Percentiles rank a stretch among this genome's conserved stretches.
These are phyloP conservation scores for Pyrochroa serraticornis DNA, from an alignment of 2,888 invertebrate species.

Conservation along the genomic window DNA sequence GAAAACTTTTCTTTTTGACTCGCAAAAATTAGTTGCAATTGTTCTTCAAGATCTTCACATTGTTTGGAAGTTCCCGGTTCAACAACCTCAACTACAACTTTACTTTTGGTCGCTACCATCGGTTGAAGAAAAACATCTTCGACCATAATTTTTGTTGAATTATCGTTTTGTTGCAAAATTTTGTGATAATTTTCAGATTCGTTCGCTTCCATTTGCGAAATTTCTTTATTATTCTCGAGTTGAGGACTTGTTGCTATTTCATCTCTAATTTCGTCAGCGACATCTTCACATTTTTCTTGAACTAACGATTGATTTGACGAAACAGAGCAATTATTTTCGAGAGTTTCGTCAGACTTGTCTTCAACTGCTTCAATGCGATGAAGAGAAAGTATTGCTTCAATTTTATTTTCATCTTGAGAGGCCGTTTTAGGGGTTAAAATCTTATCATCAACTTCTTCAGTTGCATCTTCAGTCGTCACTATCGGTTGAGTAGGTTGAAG, in stretches of 20 bases:
- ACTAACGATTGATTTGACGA: no score
- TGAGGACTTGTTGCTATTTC: no score
- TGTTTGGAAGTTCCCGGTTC: no score
- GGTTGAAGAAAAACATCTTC: no score
- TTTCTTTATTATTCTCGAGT: no score
- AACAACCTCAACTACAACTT: no score
- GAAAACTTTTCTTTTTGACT: slow-evolving; percentile 1
- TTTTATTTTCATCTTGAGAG: background rate
- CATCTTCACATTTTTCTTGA: no score
- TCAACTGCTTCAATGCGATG: slow-evolving; percentile 36
- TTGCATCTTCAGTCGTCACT: slow-evolving; percentile 13
- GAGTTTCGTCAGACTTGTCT: background rate
- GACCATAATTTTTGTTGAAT: background rate
- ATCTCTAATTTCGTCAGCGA: slow-evolving; percentile 11
- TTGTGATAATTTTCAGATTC: background rate
- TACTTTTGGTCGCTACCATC: no score
- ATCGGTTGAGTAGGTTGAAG: slow-evolving; percentile 32
- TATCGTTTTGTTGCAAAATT: background rate
- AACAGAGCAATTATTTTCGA: no score
- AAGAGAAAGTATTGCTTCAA: slow-evolving; percentile 25
- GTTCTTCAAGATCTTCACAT: slow-evolving; percentile 3
- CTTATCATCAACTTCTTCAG: slow-evolving; percentile 16
- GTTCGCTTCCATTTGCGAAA: background rate
- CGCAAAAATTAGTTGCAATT: slow-evolving; percentile 1
- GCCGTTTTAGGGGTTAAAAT: background rate